Conservation (phyloP, 92 coral and sea anemone species). For the Heteractis magnifica region DNA sequence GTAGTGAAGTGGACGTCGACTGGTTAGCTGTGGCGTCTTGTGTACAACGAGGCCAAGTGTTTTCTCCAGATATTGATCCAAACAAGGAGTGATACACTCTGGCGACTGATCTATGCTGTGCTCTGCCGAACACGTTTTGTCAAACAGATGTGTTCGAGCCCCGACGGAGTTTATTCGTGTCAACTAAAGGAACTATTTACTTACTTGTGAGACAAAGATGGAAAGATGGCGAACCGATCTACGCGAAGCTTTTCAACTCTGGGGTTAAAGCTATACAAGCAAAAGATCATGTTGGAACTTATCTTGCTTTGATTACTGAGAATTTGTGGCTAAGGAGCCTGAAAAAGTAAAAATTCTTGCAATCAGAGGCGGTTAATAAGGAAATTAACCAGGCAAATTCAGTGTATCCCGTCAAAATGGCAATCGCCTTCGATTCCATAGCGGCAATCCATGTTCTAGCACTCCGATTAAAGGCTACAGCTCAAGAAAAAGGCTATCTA, state of each 20-base stretch:
- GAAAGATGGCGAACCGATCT: conserved; percentile 22
- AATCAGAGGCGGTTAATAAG: conserved; percentile 17
- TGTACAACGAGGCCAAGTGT: conserved; percentile 13
- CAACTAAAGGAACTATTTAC: background rate
- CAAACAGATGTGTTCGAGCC: conserved; percentile 7
- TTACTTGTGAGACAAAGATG: conserved; percentile 7
- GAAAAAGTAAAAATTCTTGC: background rate
- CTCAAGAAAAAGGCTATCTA: background rate
- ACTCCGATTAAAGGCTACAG: background rate
- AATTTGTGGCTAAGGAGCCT: conserved; percentile 15
- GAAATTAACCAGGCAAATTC: conserved; percentile 5
- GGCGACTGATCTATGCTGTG: conserved; percentile 14
- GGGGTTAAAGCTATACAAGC: background rate
- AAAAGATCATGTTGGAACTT: conserved; percentile 8
- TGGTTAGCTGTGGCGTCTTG: too few species aligned
- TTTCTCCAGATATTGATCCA: conserved; percentile 13
- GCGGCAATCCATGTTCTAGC: background rate
- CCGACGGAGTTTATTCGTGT: background rate
- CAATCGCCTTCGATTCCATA: too few species aligned
- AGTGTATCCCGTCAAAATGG: background rate
- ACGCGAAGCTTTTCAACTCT: background rate
- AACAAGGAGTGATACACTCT: conserved; percentile 21
- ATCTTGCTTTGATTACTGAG: conserved; percentile 30
- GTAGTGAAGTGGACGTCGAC: too few species aligned
- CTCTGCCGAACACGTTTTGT: conserved; percentile 6